Percentiles rank a stretch among this genome's conserved stretches.
These are phyloP conservation scores for Drosophila ochracea DNA, from an alignment of 2,888 invertebrate species.

Conservation along the genomic window DNA sequence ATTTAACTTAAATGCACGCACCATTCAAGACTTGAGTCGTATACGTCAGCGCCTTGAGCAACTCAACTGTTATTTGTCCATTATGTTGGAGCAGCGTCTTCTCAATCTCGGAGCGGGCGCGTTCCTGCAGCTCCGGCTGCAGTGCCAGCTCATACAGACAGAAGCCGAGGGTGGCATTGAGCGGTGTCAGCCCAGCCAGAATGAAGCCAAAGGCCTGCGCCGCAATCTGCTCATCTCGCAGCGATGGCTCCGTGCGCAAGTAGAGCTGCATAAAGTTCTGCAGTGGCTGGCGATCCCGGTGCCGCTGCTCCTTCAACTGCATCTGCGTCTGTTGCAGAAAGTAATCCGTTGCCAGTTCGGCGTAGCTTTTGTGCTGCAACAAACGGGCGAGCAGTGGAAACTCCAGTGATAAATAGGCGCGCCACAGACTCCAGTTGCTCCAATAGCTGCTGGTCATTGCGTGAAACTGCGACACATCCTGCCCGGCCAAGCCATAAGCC, in stretches of 20 bases:
- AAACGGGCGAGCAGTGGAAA: conserved; percentile 74
- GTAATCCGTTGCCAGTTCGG: conserved; percentile 64
- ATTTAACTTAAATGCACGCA: conserved; percentile 39
- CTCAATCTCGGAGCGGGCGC: conserved; percentile 70
- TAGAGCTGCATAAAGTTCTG: conserved; percentile 87
- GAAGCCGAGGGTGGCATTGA: conserved; percentile 87
- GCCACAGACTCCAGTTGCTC: conserved; percentile 63
- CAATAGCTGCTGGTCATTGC: conserved; percentile 65
- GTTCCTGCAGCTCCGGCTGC: conserved; percentile 75
- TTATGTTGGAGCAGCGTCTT: conserved; percentile 57
- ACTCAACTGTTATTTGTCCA: conserved; percentile 65
- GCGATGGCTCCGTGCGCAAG: conserved; percentile 72
- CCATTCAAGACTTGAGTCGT: conserved; percentile 81
- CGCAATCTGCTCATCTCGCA: conserved; percentile 77
- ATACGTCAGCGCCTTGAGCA: conserved; percentile 73
- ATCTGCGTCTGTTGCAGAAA: conserved; percentile 72
- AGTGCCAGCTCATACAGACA: conserved; percentile 82
- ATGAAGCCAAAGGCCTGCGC: conserved; percentile 83
- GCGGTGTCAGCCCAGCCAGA: conserved; percentile 88
- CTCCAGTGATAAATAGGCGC: conserved; percentile 66
- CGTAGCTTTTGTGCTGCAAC: conserved; percentile 64
- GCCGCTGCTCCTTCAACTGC: conserved; percentile 71
- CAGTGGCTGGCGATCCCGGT: conserved; percentile 52
- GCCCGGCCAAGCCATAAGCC: conserved; percentile 85
- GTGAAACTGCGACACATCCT: conserved; percentile 83